Percentiles rank a stretch among this genome's conserved stretches.
These are phyloP conservation scores for Puffinus mauretanicus DNA, from an alignment of 2,113 vertebrate species.

Conservation along the genomic window DNA sequence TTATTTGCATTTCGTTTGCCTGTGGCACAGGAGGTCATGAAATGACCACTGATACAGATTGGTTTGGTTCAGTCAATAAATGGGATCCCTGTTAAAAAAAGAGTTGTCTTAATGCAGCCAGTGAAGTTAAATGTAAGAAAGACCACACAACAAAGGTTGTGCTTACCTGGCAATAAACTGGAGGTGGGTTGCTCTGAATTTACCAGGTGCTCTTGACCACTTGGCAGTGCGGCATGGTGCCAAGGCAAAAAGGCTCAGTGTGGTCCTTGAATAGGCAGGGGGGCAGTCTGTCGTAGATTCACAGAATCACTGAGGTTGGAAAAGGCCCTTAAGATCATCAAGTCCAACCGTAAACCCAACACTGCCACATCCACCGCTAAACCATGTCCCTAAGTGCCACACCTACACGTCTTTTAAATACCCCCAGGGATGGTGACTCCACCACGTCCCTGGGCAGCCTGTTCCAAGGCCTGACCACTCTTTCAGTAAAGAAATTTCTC, in stretches of 20 bases:
- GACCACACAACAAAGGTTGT: accelerated
- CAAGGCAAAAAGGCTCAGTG: background rate
- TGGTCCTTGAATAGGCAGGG: background rate
- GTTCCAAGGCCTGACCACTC: background rate
- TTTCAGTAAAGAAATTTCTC: accelerated
- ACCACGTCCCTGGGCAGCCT: background rate
- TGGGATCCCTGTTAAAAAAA: background rate
- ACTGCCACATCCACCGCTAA: background rate
- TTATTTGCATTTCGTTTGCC: background rate
- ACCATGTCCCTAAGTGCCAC: accelerated
- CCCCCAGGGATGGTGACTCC: background rate
- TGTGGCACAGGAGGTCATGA: background rate
- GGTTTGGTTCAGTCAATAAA: background rate
- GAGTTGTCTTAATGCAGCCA: background rate
- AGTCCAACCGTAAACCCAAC: too few relatives aligned
- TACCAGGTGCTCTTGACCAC: too few relatives aligned
- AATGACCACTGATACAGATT: background rate
- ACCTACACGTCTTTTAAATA: accelerated
- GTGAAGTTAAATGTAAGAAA: background rate
- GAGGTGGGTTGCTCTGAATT: background rate
- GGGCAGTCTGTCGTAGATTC: background rate
- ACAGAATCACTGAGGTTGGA: background rate
- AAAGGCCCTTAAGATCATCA: background rate
- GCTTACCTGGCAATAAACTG: background rate
- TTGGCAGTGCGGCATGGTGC: too few relatives aligned